A percentile compares a stretch with the other conserved stretches of the same genome.
phyloP scores from a whole-genome alignment of 2,888 invertebrate genomes.

The Drosophila basisetae region DNA sequence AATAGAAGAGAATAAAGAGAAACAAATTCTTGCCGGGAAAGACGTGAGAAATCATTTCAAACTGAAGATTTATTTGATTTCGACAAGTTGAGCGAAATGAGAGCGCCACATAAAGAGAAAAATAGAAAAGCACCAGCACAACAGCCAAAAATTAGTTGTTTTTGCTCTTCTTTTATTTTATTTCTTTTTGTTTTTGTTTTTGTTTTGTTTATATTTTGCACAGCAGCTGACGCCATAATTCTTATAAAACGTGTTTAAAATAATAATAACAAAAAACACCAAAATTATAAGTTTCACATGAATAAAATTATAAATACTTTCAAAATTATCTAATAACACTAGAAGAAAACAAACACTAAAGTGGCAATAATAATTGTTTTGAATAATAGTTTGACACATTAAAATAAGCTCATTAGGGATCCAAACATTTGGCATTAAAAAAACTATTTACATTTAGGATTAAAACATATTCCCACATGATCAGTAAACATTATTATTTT shows the following conservation, averaged over 20 bases:
- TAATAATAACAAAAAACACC: constrained; percentile 17
- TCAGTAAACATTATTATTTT: neutral
- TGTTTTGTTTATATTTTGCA: constrained; percentile 53
- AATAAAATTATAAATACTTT: neutral
- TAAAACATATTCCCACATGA: neutral
- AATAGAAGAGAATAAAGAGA: neutral
- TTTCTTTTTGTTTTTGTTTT: constrained; percentile 21
- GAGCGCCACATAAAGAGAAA: constrained; percentile 13
- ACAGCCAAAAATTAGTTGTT: constrained; percentile 38
- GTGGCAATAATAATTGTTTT: no score
- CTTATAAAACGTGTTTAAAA: constrained; percentile 56
- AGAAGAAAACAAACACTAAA: neutral
- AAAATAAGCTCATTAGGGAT: neutral
- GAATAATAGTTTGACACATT: neutral
- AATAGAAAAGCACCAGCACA: neutral
- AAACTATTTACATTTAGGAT: neutral
- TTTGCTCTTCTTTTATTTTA: constrained; percentile 4
- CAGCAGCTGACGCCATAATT: constrained; percentile 65
- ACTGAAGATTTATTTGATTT: constrained; percentile 67
- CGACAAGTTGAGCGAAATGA: constrained; percentile 46
- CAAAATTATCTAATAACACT: neutral
- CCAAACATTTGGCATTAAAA: neutral
- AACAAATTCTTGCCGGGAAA: constrained; percentile 26
- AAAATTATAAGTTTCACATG: constrained; percentile 11
- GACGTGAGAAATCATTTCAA: constrained; percentile 61